Percentiles rank a stretch among this genome's conserved stretches.
These are phyloP conservation scores for Athene cunicularia DNA, from an alignment of 2,113 vertebrate species.

Conservation along the genomic window DNA sequence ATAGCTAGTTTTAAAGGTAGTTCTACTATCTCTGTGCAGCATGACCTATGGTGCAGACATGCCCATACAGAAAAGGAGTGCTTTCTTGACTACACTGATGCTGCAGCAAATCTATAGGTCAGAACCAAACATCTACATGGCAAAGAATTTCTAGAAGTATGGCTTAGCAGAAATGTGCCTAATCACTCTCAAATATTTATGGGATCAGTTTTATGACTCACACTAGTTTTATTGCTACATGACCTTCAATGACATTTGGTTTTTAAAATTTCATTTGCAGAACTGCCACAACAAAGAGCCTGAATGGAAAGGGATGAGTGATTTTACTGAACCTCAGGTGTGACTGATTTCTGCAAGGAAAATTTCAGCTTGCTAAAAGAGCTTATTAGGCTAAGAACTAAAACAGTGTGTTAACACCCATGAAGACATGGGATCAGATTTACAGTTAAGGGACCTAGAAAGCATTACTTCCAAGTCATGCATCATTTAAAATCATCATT, in stretches of 20 bases:
- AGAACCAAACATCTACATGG: background rate
- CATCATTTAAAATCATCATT: background rate
- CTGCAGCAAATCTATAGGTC: background rate
- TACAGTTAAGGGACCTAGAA: background rate
- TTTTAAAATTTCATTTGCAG: conserved; percentile 14
- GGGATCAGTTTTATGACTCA: background rate
- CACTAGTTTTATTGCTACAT: background rate
- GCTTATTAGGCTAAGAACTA: background rate
- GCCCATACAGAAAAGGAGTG: background rate
- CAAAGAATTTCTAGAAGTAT: background rate
- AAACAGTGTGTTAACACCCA: background rate
- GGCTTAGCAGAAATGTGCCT: background rate
- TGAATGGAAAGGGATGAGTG: background rate
- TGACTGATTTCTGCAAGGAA: background rate
- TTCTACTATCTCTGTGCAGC: background rate
- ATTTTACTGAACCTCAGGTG: background rate
- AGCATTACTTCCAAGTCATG: background rate
- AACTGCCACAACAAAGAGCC: background rate
- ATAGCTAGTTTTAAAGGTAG: background rate
- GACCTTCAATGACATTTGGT: conserved; percentile 30
- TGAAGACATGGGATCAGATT: background rate
- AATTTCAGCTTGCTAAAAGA: background rate
- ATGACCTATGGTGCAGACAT: background rate
- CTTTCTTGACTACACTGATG: background rate
- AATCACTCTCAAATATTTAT: background rate